Conservation (phyloP, 2,888 invertebrate genomes). For the Parapristionchus giblindavisi region DNA sequence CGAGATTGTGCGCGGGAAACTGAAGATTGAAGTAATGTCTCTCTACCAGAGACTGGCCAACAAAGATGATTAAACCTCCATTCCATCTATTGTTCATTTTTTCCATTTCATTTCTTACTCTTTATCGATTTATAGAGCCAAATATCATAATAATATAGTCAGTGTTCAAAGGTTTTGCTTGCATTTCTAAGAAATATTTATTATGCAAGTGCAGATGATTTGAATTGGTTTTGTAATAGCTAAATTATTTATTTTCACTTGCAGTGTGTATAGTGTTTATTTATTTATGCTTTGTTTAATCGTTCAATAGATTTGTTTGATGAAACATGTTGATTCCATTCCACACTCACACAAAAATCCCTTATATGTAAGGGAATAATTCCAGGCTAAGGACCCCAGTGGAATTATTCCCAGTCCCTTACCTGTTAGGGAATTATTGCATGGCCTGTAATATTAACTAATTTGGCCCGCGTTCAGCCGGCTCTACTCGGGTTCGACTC, state of each 20-base stretch:
- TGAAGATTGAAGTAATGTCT: slow-evolving; percentile 61
- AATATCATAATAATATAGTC: neutral
- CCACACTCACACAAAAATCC: too few relatives aligned
- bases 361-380: too few relatives aligned
- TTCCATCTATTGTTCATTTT: neutral
- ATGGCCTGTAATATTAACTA: too few relatives aligned
- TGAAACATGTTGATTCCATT: slow-evolving; percentile 30
- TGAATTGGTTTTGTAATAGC: too few relatives aligned
- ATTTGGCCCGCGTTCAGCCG: too few relatives aligned
- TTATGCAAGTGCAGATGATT: neutral
- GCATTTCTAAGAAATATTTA: neutral
- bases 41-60: slow-evolving; percentile 52
- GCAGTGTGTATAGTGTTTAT: neutral
- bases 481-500: too few relatives aligned
- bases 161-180: neutral
- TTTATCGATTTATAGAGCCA: neutral
- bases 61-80: slow-evolving; percentile 43
- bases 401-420: too few relatives aligned
- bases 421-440: too few relatives aligned
- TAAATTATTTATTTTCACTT: too few relatives aligned
- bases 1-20: slow-evolving; percentile 54
- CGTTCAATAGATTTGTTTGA: slow-evolving; percentile 33
- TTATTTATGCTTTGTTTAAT: neutral
- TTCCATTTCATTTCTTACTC: neutral
- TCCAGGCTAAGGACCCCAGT: too few relatives aligned